Conservation (phyloP, 2,797 vertebrate species). For the Steatocranus sp. region DNA sequence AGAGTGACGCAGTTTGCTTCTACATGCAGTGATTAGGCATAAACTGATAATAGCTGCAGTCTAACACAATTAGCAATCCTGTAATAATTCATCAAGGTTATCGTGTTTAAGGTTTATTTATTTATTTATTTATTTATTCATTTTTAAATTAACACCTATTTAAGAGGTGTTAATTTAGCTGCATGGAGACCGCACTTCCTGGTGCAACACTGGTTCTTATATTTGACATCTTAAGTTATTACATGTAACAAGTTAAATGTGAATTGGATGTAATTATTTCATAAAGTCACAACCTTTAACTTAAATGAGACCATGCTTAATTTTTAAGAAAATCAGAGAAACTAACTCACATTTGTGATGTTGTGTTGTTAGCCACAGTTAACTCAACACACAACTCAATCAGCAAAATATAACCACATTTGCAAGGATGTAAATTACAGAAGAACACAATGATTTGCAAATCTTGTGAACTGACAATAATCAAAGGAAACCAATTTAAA, state of each 20-base stretch:
- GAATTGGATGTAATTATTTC: neutral
- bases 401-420: neutral
- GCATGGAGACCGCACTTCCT: neutral
- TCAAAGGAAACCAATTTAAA: neutral
- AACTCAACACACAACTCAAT: neutral
- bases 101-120: neutral
- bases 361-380: neutral
- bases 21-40: neutral
- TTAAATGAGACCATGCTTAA: neutral
- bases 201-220: neutral
- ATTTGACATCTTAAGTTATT: neutral
- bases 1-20: neutral
- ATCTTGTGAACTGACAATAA: neutral
- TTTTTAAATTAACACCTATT: neutral
- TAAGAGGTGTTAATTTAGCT: neutral
- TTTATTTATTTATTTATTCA: neutral
- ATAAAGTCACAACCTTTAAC: neutral
- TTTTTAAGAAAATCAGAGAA: neutral
- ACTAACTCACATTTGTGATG: neutral
- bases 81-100: neutral
- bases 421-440: neutral
- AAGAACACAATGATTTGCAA: neutral
- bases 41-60: neutral
- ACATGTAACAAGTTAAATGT: neutral
- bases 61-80: neutral